Base-by-base conservation (phyloP, 1,140 invertebrate species). In the Lepidurus couesii region DNA sequence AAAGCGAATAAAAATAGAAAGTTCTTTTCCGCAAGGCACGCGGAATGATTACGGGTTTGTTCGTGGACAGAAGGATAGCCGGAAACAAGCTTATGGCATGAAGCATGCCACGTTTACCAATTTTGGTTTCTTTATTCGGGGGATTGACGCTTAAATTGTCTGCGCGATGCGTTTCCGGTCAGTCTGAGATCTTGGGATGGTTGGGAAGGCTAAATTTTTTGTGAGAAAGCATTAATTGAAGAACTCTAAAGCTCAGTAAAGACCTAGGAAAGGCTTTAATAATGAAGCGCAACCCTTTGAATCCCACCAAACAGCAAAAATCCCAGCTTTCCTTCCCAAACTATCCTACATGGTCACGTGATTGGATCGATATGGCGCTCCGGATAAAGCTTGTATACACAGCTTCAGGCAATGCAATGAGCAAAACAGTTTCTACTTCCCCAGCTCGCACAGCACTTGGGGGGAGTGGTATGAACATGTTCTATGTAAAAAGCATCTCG, bases 281-380 rank as follows among this genome's bases (percentile, higher is more conserved):
- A 65, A 65, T 16, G n/a, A 65, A 65, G 13, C 53, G n/a, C 13
- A 13, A 65, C 21, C 21, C 21, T 16, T 16, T 65, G 0, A 21
- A 16, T 1, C 13, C 7, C 7, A n/a, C 53, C 53, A 65, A 21
- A 21, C 53, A 65, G 7, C 13, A 65, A 65, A 65, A 65, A n/a
- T 65, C 53, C 53, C 16, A 65, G 53, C 53, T 21, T 65, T 65
- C 21, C 53, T 13, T 13, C 21, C 21, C 21, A n/a, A n/a, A 65
- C 53, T 16, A 21, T 7, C 53, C 16, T 7, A 65, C 13, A 65
- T 34, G 34, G 34, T 9, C 53, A 65, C 53, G 53, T 65, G 53
- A 65, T 65, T 65, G 16, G 53, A 65, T 65, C 53, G 53, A 65
- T 65, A 21, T 65, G 53, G 53, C 53, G 21, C 53, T 65, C n/a